phyloP scores from a whole-genome alignment of 2,888 invertebrate genomes.

The Hypomecis punctinalis region DNA sequence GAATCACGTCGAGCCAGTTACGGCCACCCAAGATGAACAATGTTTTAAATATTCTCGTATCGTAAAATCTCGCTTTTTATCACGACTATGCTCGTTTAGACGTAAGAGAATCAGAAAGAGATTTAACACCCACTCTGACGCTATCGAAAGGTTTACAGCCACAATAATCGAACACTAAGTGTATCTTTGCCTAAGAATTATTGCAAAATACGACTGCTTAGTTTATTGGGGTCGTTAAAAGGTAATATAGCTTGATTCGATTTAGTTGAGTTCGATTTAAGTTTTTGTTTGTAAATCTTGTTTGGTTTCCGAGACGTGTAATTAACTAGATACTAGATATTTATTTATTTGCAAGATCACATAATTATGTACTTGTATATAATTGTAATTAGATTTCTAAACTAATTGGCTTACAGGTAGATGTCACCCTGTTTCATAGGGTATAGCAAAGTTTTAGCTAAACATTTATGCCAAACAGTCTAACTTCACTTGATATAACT shows the following conservation, averaged over 20 bases:
- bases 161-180: slow-evolving; percentile 63
- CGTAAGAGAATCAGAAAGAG: slow-evolving; percentile 70
- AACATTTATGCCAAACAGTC: no score
- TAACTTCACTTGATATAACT: no score
- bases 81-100: slow-evolving; percentile 63
- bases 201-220: slow-evolving; percentile 57
- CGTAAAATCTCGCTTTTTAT: slow-evolving; percentile 82
- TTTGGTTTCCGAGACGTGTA: not conserved
- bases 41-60: slow-evolving; percentile 75
- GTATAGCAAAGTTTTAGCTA: no score
- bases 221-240: slow-evolving; percentile 53
- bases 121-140: slow-evolving; percentile 73
- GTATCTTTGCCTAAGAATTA: slow-evolving; percentile 58
- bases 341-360: no score
- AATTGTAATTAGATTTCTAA: no score
- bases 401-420: no score
- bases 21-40: slow-evolving; percentile 82
- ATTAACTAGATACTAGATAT: no score
- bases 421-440: no score
- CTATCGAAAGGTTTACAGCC: slow-evolving; percentile 63
- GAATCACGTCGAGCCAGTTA: slow-evolving; percentile 65
- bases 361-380: no score
- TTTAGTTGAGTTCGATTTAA: slow-evolving; percentile 35
- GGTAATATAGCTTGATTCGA: slow-evolving; percentile 40
- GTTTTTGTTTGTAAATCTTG: slow-evolving; percentile 37